A percentile compares a stretch with the other conserved stretches of the same genome.
phyloP scores from a whole-genome alignment of 2,113 vertebrate species.

The Oreotragus oreotragus region DNA sequence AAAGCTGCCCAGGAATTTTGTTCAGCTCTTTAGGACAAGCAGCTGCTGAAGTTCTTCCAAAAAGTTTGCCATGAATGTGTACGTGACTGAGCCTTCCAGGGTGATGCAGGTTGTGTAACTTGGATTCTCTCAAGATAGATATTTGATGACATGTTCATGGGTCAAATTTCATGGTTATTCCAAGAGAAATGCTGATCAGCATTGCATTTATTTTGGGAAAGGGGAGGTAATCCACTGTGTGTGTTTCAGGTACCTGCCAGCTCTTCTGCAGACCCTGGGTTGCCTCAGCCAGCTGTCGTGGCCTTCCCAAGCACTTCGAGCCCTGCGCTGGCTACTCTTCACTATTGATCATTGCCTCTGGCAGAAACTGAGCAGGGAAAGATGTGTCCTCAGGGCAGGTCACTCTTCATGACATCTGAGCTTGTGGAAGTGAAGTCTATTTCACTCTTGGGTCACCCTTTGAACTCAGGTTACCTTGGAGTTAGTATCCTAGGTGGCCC shows the following conservation, averaged over 20 bases:
- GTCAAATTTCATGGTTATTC: conserved; percentile 17
- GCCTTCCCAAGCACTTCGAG: conserved; percentile 9
- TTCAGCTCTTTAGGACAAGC: background rate
- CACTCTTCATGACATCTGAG: background rate
- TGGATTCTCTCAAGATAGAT: background rate
- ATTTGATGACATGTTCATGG: background rate
- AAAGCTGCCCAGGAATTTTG: background rate
- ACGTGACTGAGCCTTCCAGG: background rate
- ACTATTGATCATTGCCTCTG: background rate
- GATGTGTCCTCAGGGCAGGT: background rate
- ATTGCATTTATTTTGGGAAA: conserved; percentile 45
- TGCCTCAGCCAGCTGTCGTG: conserved; percentile 9
- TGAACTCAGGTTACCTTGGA: background rate
- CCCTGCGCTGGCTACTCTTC: background rate
- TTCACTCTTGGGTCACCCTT: background rate
- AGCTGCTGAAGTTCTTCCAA: background rate
- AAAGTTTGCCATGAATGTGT: background rate
- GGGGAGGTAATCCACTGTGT: background rate
- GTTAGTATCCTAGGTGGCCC: background rate
- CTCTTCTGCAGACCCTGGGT: background rate
- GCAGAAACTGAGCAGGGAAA: background rate
- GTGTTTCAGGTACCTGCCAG: background rate
- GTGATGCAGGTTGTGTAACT: background rate
- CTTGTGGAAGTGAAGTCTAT: background rate
- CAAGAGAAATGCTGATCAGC: conserved; percentile 26